phyloP scores from a whole-genome alignment of 2,888 invertebrate species.

The Nasonia oneida region DNA sequence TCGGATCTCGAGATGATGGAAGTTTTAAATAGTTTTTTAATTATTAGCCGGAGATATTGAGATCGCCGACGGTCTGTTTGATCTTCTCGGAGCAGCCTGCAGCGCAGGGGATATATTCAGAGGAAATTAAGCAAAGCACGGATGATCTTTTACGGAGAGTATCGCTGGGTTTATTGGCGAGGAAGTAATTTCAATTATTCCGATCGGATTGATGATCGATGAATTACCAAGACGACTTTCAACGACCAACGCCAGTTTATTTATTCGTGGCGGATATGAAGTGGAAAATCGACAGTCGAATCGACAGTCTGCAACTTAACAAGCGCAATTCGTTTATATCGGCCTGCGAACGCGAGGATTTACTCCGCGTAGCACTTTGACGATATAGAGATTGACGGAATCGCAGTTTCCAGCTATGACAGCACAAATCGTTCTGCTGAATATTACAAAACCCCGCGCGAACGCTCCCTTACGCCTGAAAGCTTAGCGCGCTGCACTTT shows the following conservation, averaged over 20 bases:
- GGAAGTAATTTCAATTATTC: neutral
- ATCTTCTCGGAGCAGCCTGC: neutral
- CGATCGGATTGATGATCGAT: neutral
- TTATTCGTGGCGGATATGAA: neutral
- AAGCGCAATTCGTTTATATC: slow-evolving; percentile 3
- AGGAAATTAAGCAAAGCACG: slow-evolving; percentile 1
- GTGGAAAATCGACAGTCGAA: neutral
- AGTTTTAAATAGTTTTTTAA: slow-evolving; percentile 42
- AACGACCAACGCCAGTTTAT: neutral
- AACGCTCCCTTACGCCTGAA: neutral
- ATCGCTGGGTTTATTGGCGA: neutral
- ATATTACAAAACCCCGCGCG: slow-evolving; percentile 38
- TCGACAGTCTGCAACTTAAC: neutral
- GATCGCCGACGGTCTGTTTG: neutral
- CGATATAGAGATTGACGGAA: slow-evolving; percentile 40
- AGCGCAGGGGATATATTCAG: neutral
- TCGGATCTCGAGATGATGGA: neutral
- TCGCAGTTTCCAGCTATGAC: slow-evolving; percentile 37
- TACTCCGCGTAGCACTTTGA: slow-evolving; percentile 27
- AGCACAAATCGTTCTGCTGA: slow-evolving; percentile 28
- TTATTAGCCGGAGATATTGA: slow-evolving; percentile 36
- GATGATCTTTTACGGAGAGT: neutral
- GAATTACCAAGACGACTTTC: no score
- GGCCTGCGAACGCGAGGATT: neutral
- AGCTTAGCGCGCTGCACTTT: slow-evolving; percentile 4